Evolutionary conservation across 2,888 invertebrate species (phyloP), one percentile per base, ranked within the genome.

Genomic region (Cerastis rubricosa): DNA sequence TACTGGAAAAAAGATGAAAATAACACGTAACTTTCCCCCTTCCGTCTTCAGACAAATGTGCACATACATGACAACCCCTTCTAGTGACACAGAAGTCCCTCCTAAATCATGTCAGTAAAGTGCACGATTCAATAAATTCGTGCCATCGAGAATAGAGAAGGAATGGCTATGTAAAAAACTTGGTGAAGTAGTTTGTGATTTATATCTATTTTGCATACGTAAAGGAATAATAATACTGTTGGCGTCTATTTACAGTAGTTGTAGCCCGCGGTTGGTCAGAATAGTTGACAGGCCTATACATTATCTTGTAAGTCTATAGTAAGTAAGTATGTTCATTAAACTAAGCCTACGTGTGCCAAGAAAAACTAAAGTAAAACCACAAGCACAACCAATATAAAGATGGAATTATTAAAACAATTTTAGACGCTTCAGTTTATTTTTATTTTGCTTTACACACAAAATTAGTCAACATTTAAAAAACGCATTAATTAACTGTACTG

Each of bases 91-190:
- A 45, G 35, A 81, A 65, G 43, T 57, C 12, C 22, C 25, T 59
- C 49, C 65, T 81, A 78, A 74, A 74, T 74, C 74, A 78, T 25
- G 81, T 65, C 78, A 74, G 35, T 35, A 51, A 59, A 78, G 57
- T 59, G 57, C 81, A 78, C 74, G 74, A 81, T 80, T 65, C 81
- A 74, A 78, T 78, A 74, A 65, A 74, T 78, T 74, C 17, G 6
- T 29, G 54, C 40, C 35, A 29, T 64, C 63, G 61, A 71, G 29
- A 40, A 29, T 43, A 47, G 14, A 54, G 22, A 63, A 66, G 3
- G 47, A 63, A 64, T 22, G 51, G 29, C 40, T n/a, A 17, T 57
- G 19, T 57, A 29, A 29, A 69, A 47, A 80, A 64, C 47, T 57
- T 78, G 35, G 43, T 63, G n/a, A n/a, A 64, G 40, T 71, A 19